These are phyloP conservation scores for Urocolius indicus DNA, from an alignment of 2,113 vertebrate genomes.

Conservation along the genomic window DNA sequence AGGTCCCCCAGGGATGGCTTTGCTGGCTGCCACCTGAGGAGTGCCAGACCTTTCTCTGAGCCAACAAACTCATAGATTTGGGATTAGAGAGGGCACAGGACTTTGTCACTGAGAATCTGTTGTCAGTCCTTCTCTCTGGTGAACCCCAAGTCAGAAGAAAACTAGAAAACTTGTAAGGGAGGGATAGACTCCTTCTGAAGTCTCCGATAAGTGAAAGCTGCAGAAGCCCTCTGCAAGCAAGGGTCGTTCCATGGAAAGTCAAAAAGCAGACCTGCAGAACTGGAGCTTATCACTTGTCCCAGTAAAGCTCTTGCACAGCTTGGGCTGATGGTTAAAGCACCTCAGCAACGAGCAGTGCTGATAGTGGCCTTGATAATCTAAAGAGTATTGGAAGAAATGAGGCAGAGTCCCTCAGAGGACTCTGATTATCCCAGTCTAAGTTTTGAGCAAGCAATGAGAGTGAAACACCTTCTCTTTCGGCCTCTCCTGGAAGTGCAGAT, in stretches of 20 bases:
- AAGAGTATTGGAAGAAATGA: background rate
- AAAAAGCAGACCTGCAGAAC: background rate
- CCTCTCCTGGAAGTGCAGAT: background rate
- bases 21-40: background rate
- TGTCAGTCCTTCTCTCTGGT: background rate
- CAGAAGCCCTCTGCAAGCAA: background rate
- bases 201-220: background rate
- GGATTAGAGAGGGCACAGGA: background rate
- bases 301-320: background rate
- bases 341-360: background rate
- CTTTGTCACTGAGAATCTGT: background rate
- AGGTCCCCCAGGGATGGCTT: background rate
- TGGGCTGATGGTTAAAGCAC: background rate
- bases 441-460: background rate
- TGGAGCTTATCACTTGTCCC: background rate
- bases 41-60: background rate
- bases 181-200: background rate
- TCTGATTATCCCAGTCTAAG: background rate
- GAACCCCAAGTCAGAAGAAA: background rate
- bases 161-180: background rate
- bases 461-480: background rate
- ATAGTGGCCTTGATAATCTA: background rate
- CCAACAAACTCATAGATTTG: background rate
- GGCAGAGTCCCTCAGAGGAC: background rate
- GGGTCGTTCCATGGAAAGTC: background rate